Evolutionary conservation across 1,140 invertebrate genomes (phyloP), one percentile per base, ranked within the genome.

Genomic region (Scaptomyza hsui): DNA sequence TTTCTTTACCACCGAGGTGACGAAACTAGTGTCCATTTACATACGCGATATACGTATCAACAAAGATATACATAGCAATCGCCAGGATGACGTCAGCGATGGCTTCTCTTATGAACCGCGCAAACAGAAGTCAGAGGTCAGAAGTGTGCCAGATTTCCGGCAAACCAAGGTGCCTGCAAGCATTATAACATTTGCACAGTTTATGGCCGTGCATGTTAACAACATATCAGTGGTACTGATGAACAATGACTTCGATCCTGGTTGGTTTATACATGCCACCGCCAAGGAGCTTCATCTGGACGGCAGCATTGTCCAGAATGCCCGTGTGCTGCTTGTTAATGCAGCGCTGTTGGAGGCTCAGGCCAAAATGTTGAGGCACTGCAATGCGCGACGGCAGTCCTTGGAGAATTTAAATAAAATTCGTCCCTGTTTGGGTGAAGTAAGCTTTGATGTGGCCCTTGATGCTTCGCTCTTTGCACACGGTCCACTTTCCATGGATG

Each of bases 1-100:
- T 92, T 95, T 97, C 89, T 94, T 98, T 56, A 98, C 97, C 90
- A 97, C 96, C 7, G 96, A 97, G 72, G 95, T 97, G 19, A 97
- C 96, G 16, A 98, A 98, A 92, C 92, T 98, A 6, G 90, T 98
- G 15, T 96, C 96, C 6, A 94, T 98, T 24, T 94, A 97, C 19
- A 94, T 97, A 72, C 94, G 94, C 53, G 96, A 97, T 90, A 95
- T 98, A 4, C 93, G 96, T 59, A 95, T 98, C 53, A 97, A 97
- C 68, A 96, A 97, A 90, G 95, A 96, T 92, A 94, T 96, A 67
- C 92, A 93, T 75, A 80, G 90, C 44, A 65, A 26, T 65, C 92
- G 80, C 2, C 79, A 75, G 42, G 62, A 64, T 69, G 76, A 76
- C 32, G 41, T 72, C 48, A 37, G 24, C 18, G 72, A 75, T 4